Base-by-base conservation (phyloP, 2,888 invertebrate genomes). In the Pardosa pseudoannulata region DNA sequence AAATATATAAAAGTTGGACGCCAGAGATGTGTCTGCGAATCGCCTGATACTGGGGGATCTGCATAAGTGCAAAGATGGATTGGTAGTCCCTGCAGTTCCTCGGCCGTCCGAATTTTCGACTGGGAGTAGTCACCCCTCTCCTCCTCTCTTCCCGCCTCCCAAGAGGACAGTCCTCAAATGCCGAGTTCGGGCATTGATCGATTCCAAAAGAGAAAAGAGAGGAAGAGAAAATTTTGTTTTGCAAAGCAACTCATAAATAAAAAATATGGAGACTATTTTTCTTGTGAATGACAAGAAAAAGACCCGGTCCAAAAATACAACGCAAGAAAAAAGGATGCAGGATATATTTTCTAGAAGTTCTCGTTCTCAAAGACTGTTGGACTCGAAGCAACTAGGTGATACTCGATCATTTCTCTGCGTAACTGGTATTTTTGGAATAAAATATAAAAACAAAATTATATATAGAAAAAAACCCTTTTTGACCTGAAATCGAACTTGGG, bases 61-160 rank as follows among this genome's bases (percentile, higher is more conserved):
- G 29, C 65, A 65, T 29, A 65, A 65, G 65, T 23, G 56, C 56
- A 56, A 56, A 56, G 56, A 56, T 56, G 56, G 56, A 56, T 56
- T n/a, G 56, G 19, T 23, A 23, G 56, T 2, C 56, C 56, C 56
- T 23, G 5, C 11, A 1, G 5, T 23, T 23, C 56, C 56, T 16
- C 56, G 23, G 5, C 16, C 56, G 23, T 56, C 56, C 56, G 23
- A 56, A 56, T 56, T 36, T 56, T 56, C 56, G 56, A 23, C 19
- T 23, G 56, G 56, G 56, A 56, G 56, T 56, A 19, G 3, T 23
- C n/a, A n/a, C n/a, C n/a, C n/a, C n/a, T n/a, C n/a, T n/a, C n/a
- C n/a, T n/a, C n/a, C n/a, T n/a, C n/a, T n/a, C n/a, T n/a, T n/a
- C n/a, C n/a, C n/a, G n/a, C n/a, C n/a, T n/a, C 23, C 56, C 5